Base-by-base conservation (phyloP, 1,140 invertebrate species). In the Drosophila equinoxialis region DNA sequence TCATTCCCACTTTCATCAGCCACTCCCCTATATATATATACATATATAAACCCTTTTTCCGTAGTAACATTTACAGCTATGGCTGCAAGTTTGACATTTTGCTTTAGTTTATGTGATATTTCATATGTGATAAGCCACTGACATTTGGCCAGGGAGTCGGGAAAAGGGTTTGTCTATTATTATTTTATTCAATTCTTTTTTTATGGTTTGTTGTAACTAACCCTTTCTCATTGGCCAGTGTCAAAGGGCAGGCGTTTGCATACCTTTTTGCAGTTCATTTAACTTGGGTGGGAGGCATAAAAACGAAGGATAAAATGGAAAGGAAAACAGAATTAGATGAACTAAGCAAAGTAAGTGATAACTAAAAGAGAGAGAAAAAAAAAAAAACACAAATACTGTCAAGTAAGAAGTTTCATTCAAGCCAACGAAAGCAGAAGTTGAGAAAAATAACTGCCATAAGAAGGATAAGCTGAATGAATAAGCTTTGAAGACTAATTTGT, bases 41-140 rank as follows among this genome's bases (percentile, higher is more conserved):
- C 65, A n/a, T n/a, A n/a, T n/a, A n/a, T n/a, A n/a, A 86, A 85
- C 81, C 81, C 82, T 84, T 83, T 75, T 26, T 42, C 33, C 13
- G 30, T 59, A 13, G 57, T 77, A 71, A 77, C 71, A 74, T 77
- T 77, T 77, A 51, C 68, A 51, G 71, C 75, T 68, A 66, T 63
- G 51, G 65, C 74, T 70, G 80, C 81, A 79, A 81, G 71, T 78
- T 79, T 87, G 84, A 89, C 83, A 87, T 89, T 87, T 86, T 86
- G 81, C 82, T 64, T 85, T 85, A 87, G 83, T 89, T 89, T 87
- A 87, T 79, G 83, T 72, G 83, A 87, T 87, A 87, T 87, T 87
- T 83, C 83, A 82, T 80, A 80, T 83, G 68, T 83, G 83, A 87
- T 87, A 89, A 83, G 79, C 77, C 65, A 79, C 67, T 79, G 76